phyloP scores from a whole-genome alignment of 2,113 vertebrate genomes.

The Aspiorhynchus laticeps region DNA sequence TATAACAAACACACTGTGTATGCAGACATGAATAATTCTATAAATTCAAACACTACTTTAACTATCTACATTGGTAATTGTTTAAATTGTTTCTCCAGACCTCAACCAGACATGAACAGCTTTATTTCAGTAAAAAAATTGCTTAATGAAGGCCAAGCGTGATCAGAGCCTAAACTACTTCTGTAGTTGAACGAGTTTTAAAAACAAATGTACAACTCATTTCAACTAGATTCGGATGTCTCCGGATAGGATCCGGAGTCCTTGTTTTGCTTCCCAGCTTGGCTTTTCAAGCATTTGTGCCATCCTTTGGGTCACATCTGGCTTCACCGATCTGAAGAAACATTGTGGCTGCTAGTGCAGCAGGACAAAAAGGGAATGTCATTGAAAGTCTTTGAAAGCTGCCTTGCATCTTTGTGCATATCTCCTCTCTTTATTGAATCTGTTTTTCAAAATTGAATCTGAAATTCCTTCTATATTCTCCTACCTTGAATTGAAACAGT shows the following conservation, averaged over 20 bases:
- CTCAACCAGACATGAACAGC: constrained; percentile 68
- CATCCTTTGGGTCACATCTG: constrained; percentile 61
- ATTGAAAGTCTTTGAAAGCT: constrained; percentile 67
- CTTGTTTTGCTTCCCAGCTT: constrained; percentile 15
- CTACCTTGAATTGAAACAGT: constrained; percentile 44
- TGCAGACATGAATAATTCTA: constrained; percentile 59
- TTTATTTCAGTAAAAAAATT: constrained; percentile 62
- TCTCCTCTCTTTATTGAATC: constrained; percentile 40
- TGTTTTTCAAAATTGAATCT: neutral
- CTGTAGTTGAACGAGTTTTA: constrained; percentile 59
- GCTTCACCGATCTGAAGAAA: constrained; percentile 75
- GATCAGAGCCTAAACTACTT: constrained; percentile 57
- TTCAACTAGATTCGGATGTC: constrained; percentile 27
- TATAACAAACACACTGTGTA: neutral
- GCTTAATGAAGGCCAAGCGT: constrained; percentile 59
- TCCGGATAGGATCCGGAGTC: constrained; percentile 60
- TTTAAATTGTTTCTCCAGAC: constrained; percentile 64
- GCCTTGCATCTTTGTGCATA: constrained; percentile 56
- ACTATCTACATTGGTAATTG: neutral
- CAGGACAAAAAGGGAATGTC: constrained; percentile 56
- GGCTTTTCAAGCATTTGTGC: constrained; percentile 19
- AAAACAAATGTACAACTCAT: constrained; percentile 61
- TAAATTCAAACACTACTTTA: constrained; percentile 59
- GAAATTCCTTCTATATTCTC: neutral
- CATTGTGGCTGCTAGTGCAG: constrained; percentile 62